Base-by-base conservation (phyloP, 2,797 vertebrate species). In the Xiphophorus birchmanni region DNA sequence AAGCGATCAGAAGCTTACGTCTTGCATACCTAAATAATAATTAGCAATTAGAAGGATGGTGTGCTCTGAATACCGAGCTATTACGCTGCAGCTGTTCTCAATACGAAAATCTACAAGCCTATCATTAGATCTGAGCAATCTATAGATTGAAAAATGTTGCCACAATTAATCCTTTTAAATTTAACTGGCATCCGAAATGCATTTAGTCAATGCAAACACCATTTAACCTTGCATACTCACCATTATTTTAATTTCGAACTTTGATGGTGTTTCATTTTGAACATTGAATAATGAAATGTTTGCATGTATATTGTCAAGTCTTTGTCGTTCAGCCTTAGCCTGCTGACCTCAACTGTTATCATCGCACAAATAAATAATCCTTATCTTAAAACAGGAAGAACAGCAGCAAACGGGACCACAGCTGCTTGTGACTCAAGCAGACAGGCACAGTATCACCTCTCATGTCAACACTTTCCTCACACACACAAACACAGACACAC, bases 391-490 rank as follows among this genome's bases (percentile, higher is more conserved):
- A 73, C 60, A 32, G 75, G 80, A 74, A 75, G 35, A 81, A 80
- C 73, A 44, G 18, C 83, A 58, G 69, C 37, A 72, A 89, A 89
- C 75, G 83, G 67, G 80, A 87, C 52, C 75, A 42, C 23, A 77
- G 80, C 74, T 72, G 76, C 32, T 17, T 78, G 50, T 83, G 83
- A 87, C 78, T 83, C 69, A 75, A 86, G 29, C 81, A 85, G 88
- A 88, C 86, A 82, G 79, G 83, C 87, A 82, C 76, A 80, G 29
- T 74, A 67, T 86, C 87, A 89, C 86, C 81, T 88, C 45, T 82
- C 87, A 84, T 86, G 82, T 56, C 71, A 85, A 77, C 74, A 65
- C 87, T 45, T 80, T 44, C 74, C 47, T 72, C 75, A 26, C 47
- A 72, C 54, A 84, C 75, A 78, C 73, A 21, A 50, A 73, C 60